phyloP scores from a whole-genome alignment of 2,888 invertebrate genomes.

The Ectropis crepuscularia region DNA sequence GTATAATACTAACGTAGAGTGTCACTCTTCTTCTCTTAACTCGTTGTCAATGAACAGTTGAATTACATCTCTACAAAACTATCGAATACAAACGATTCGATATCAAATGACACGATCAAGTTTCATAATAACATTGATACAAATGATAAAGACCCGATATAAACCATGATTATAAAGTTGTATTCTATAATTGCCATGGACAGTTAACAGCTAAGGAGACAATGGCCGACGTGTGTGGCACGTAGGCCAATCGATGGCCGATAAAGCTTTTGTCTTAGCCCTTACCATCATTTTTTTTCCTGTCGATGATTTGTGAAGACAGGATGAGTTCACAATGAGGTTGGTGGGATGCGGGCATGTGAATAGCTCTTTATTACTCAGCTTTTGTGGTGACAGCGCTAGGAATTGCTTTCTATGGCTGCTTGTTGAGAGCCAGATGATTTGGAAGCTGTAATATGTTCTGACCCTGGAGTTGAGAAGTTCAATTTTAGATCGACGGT shows the following conservation, averaged over 20 bases:
- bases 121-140: slow-evolving; percentile 31
- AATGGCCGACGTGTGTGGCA: slow-evolving; percentile 63
- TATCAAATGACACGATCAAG: slow-evolving; percentile 37
- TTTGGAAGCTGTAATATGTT: slow-evolving; percentile 1
- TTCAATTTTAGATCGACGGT: background rate
- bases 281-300: slow-evolving; percentile 59
- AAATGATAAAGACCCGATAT: slow-evolving; percentile 31
- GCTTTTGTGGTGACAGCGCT: slow-evolving; percentile 67
- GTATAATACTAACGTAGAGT: no score
- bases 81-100: slow-evolving; percentile 18
- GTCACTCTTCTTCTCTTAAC: no score
- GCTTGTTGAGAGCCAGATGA: slow-evolving; percentile 8
- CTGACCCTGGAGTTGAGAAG: background rate
- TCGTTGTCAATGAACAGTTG: slow-evolving; percentile 31
- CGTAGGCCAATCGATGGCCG: slow-evolving; percentile 69
- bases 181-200: slow-evolving; percentile 62
- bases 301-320: slow-evolving; percentile 79
- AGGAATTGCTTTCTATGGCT: slow-evolving; percentile 27
- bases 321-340: slow-evolving; percentile 75
- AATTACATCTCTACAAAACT: slow-evolving; percentile 42
- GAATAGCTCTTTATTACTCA: slow-evolving; percentile 71
- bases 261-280: slow-evolving; percentile 76
- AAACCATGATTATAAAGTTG: slow-evolving; percentile 57
- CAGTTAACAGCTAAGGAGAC: slow-evolving; percentile 47
- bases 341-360: slow-evolving; percentile 78